Evolutionary conservation across 37 sponge, comb jelly and placozoan species (phyloP).

Genomic region (Chondrosia reniformis): DNA sequence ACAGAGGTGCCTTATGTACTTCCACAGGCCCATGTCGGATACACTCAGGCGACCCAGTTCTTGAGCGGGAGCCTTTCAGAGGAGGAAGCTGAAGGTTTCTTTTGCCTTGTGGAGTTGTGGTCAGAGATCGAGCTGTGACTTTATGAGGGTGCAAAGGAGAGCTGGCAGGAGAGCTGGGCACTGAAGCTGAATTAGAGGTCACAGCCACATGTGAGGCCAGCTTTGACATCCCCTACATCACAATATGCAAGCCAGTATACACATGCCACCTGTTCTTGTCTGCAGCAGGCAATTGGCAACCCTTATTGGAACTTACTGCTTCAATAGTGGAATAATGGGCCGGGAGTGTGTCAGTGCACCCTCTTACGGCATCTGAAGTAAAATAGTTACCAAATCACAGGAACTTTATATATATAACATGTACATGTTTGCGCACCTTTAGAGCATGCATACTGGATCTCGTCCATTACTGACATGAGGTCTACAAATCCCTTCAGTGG

Average conservation of each 20-base stretch:
- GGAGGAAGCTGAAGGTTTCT: not conserved
- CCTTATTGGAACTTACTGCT: constrained; percentile 4
- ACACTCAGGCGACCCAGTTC: no score
- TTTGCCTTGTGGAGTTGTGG: not conserved
- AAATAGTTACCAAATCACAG: not conserved
- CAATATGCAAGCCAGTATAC: no score
- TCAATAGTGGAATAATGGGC: constrained; percentile 17
- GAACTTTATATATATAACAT: not conserved
- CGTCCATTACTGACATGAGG: constrained; percentile 2
- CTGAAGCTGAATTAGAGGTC: no score
- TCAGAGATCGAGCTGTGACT: no score
- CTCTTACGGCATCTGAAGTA: not conserved
- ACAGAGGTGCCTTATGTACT: no score
- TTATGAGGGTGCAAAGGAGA: no score
- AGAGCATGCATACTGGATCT: constrained; percentile 11
- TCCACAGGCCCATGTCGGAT: no score
- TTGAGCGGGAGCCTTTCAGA: not conserved
- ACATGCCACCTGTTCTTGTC: no score
- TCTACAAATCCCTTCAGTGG: not conserved
- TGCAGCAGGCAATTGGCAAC: no score
- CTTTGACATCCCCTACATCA: no score
- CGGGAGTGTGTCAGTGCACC: not conserved
- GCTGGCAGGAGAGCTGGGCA: no score
- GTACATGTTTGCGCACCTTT: not conserved
- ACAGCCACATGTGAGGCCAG: no score